A percentile compares a stretch with the other conserved stretches of the same genome.
phyloP scores from a whole-genome alignment of 2,888 invertebrate species.

The Rhagium mordax region DNA sequence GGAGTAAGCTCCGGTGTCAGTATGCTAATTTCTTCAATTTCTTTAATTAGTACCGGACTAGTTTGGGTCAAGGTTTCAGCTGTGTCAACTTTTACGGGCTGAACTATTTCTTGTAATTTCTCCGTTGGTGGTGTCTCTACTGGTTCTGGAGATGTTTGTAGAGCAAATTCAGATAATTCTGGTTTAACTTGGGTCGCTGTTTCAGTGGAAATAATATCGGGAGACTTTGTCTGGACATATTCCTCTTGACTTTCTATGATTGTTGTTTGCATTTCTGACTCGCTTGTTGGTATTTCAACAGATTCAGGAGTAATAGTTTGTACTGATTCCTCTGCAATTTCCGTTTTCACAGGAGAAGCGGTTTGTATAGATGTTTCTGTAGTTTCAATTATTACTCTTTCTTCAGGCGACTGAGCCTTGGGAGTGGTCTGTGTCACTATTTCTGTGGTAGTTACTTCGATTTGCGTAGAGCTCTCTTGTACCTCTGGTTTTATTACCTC shows the following conservation, averaged over 20 bases:
- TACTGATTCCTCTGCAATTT: constrained; percentile 62
- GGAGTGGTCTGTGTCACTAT: constrained; percentile 71
- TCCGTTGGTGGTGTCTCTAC: constrained; percentile 39
- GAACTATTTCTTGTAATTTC: constrained; percentile 28
- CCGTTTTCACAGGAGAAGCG: constrained; percentile 61
- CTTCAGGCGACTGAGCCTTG: constrained; percentile 54
- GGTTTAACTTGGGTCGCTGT: constrained; percentile 52
- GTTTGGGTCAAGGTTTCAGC: constrained; percentile 73
- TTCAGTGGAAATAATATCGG: constrained; percentile 60
- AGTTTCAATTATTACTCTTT: constrained; percentile 56
- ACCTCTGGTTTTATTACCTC: constrained; percentile 68
- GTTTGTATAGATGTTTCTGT: constrained; percentile 70
- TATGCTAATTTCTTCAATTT: constrained; percentile 50
- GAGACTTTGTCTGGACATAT: constrained; percentile 69
- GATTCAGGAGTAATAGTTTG: constrained; percentile 63
- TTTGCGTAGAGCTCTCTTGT: constrained; percentile 70
- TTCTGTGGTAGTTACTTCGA: constrained; percentile 61
- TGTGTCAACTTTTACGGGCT: constrained; percentile 60
- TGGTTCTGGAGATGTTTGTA: constrained; percentile 53
- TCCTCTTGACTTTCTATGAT: constrained; percentile 62
- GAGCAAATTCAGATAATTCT: constrained; percentile 40
- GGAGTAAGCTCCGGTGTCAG: constrained; percentile 51
- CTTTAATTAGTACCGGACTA: constrained; percentile 73
- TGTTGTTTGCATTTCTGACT: constrained; percentile 66
- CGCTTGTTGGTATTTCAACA: constrained; percentile 58